Percentiles rank a stretch among this genome's conserved stretches.
Conservation (phyloP, 2,113 vertebrate species). For the Macroglossus sobrinus region DNA sequence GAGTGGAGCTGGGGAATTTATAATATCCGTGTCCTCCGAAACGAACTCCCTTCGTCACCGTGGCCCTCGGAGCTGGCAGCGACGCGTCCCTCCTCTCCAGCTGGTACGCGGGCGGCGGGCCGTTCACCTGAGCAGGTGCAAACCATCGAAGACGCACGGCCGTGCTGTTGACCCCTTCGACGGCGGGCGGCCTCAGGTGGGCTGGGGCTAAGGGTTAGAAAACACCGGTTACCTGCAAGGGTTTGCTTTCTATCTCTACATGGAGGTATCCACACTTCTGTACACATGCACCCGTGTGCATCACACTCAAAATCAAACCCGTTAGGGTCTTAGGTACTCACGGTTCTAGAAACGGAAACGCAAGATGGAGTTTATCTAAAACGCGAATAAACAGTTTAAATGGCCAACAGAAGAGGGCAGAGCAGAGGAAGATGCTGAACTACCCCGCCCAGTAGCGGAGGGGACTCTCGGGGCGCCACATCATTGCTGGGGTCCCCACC, state of each 20-base stretch:
- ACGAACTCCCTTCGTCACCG: slow-evolving; percentile 85
- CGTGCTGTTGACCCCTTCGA: slow-evolving; percentile 86
- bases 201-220: slow-evolving; percentile 84
- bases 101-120: slow-evolving; percentile 89
- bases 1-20: slow-evolving; percentile 85
- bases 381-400: neutral
- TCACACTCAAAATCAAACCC: neutral
- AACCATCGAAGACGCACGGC: slow-evolving; percentile 86
- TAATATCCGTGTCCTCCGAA: slow-evolving; percentile 90
- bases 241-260: neutral
- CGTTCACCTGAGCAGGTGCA: slow-evolving; percentile 87
- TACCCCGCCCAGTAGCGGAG: neutral
- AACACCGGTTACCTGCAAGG: slow-evolving; percentile 69
- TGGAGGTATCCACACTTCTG: neutral
- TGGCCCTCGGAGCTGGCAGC: slow-evolving; percentile 79
- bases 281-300: no score
- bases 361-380: neutral
- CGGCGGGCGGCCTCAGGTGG: slow-evolving; percentile 81
- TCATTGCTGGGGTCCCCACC: no score
- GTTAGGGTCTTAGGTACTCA: neutral
- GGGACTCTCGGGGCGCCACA: no score
- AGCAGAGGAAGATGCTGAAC: neutral
- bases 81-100: slow-evolving; percentile 90
- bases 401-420: neutral
- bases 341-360: neutral